These are phyloP conservation scores for Peromyscus eremicus DNA, from an alignment of 2,797 vertebrate genomes.

Conservation along the genomic window DNA sequence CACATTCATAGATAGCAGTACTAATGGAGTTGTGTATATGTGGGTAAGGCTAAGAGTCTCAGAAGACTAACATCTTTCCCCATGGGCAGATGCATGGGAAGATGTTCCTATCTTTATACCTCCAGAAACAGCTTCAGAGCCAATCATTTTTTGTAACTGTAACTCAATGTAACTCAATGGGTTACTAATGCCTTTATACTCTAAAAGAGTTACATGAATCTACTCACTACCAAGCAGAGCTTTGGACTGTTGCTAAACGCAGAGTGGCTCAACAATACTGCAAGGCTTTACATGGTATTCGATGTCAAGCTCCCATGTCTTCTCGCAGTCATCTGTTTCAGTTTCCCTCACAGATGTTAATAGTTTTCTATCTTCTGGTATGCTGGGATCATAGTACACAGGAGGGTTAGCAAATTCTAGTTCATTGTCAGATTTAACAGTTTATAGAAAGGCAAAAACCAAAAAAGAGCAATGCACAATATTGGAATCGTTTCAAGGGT, in stretches of 20 bases:
- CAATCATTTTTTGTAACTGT: slow-evolving; percentile 64
- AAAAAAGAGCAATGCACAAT: not conserved
- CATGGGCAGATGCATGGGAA: slow-evolving; percentile 37
- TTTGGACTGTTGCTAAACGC: slow-evolving; percentile 66
- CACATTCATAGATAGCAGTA: slow-evolving; percentile 61
- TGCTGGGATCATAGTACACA: not conserved
- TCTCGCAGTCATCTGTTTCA: slow-evolving; percentile 58
- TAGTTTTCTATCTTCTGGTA: slow-evolving; percentile 21
- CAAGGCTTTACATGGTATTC: slow-evolving; percentile 64
- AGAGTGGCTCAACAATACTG: slow-evolving; percentile 73
- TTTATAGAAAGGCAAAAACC: slow-evolving; percentile 42
- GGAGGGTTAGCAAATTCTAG: not conserved
- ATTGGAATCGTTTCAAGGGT: not conserved
- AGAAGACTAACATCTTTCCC: slow-evolving; percentile 41
- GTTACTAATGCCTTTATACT: slow-evolving; percentile 65
- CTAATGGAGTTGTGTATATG: slow-evolving; percentile 44
- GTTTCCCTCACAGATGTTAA: slow-evolving; percentile 48
- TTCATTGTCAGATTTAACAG: not conserved
- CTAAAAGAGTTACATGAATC: slow-evolving; percentile 69
- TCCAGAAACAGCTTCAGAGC: slow-evolving; percentile 70
- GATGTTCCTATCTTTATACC: slow-evolving; percentile 67
- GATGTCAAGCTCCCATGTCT: slow-evolving; percentile 61
- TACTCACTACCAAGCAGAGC: slow-evolving; percentile 72
- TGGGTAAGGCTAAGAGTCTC: slow-evolving; percentile 61
- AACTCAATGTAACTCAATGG: no score